phyloP scores from a whole-genome alignment of 2,888 invertebrate species.

The Caradrina clavipalpis region DNA sequence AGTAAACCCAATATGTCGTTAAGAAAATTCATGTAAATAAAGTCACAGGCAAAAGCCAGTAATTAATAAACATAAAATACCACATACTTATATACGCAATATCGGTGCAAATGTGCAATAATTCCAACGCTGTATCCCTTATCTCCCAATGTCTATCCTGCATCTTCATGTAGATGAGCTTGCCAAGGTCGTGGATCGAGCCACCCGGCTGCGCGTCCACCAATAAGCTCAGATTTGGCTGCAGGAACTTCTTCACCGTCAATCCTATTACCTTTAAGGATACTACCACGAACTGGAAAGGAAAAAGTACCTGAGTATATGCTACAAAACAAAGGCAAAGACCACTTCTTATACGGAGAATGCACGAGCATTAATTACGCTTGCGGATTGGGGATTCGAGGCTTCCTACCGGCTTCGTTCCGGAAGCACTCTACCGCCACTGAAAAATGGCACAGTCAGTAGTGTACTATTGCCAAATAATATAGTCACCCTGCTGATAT shows the following conservation, averaged over 20 bases:
- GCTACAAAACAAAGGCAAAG: too few relatives aligned
- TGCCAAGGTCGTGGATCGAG: slow-evolving; percentile 92
- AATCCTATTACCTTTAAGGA: slow-evolving; percentile 93
- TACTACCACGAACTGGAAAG: slow-evolving; percentile 92
- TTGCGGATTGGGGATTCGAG: too few relatives aligned
- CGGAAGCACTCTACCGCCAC: too few relatives aligned
- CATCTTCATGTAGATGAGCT: slow-evolving; percentile 93
- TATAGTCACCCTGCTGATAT: too few relatives aligned
- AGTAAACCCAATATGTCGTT: too few relatives aligned
- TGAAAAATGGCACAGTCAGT: too few relatives aligned
- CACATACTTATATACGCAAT: slow-evolving; percentile 93
- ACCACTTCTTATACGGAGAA: too few relatives aligned
- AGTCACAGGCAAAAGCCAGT: too few relatives aligned
- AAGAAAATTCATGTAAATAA: too few relatives aligned
- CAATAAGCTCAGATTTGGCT: slow-evolving; percentile 94
- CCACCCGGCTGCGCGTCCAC: slow-evolving; percentile 93
- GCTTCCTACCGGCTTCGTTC: too few relatives aligned
- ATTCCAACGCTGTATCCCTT: slow-evolving; percentile 94
- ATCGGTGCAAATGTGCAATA: slow-evolving; percentile 93
- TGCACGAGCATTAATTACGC: too few relatives aligned
- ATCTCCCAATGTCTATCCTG: slow-evolving; percentile 95
- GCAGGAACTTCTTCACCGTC: slow-evolving; percentile 94
- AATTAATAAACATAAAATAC: not conserved
- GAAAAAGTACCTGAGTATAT: not conserved
- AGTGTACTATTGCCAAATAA: too few relatives aligned